These are phyloP conservation scores for Laticauda laticaudata DNA, from an alignment of 2,113 vertebrate genomes.

Conservation along the genomic window DNA sequence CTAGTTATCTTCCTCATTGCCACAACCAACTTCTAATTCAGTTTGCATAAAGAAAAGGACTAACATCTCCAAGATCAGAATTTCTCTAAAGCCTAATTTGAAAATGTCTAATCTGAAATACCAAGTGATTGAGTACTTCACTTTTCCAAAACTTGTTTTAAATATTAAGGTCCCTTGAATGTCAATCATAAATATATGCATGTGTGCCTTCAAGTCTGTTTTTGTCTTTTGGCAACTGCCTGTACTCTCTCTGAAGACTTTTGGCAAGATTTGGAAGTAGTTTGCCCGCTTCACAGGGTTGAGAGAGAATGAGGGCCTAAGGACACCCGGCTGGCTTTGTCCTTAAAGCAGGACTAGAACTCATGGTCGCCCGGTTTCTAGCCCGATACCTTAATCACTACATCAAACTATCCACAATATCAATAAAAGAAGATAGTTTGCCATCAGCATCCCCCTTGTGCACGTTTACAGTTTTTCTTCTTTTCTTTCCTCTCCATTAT, in stretches of 20 bases:
- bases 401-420: background rate
- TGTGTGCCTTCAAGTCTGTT: background rate
- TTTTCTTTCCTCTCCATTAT: background rate
- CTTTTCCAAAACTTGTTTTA: background rate
- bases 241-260: background rate
- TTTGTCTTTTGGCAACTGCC: background rate
- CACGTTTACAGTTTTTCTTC: background rate
- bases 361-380: background rate
- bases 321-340: background rate
- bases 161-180: background rate
- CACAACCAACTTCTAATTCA: background rate
- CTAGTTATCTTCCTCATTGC: background rate
- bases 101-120: background rate
- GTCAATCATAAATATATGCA: no score
- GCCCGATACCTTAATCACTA: background rate
- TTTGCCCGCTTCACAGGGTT: background rate
- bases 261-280: background rate
- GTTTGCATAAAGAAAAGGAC: background rate
- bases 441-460: background rate
- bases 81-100: background rate
- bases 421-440: background rate
- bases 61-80: background rate
- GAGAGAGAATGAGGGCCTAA: background rate
- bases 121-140: background rate
- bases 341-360: background rate